Percentiles rank a stretch among this genome's conserved stretches.
Conservation (phyloP, 2,797 vertebrate genomes). For the Enteromius fasciolatus region DNA sequence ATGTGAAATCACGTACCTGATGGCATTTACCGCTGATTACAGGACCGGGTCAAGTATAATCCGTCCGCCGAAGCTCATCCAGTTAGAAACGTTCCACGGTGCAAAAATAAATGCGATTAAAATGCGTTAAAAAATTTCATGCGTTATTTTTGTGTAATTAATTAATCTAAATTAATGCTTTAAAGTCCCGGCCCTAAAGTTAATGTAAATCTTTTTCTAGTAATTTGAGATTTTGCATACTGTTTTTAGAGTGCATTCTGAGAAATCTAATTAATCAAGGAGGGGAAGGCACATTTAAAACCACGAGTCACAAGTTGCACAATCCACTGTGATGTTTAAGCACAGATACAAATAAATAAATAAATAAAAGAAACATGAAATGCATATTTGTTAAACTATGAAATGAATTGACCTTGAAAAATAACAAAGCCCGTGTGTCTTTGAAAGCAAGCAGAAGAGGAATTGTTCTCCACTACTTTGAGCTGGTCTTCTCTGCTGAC, state of each 20-base stretch:
- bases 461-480: background rate
- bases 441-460: background rate
- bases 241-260: slow-evolving; percentile 8
- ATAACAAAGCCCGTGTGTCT: background rate
- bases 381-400: background rate
- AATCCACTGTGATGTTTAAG: background rate
- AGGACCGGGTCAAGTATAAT: no score
- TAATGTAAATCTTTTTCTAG: background rate
- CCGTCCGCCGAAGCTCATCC: no score
- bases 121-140: no score
- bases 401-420: background rate
- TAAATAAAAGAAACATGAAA: background rate
- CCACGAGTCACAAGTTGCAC: background rate
- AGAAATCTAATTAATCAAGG: background rate
- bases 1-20: no score
- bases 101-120: no score
- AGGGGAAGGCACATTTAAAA: background rate
- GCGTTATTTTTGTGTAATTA: no score
- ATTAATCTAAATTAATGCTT: no score
- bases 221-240: background rate
- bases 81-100: no score
- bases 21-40: no score
- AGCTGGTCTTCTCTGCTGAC: slow-evolving; percentile 27
- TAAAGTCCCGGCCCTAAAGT: no score
- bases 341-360: background rate